Base-by-base conservation (phyloP, 2,113 vertebrate species). In the Thryonomys swinderianus region DNA sequence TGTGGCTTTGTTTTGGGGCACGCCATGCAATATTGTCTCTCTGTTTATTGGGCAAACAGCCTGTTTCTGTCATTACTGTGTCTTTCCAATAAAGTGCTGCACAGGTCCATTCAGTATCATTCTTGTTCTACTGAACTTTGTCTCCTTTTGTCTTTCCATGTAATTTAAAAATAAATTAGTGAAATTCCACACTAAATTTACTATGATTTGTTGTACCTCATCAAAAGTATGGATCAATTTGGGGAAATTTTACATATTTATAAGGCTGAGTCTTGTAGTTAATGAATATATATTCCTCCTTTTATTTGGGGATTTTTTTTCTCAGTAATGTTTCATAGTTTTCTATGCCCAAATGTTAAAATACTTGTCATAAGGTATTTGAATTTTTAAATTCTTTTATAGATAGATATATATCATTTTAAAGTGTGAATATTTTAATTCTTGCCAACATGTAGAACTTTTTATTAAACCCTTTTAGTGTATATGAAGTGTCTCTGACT, bases 261-360 rank as follows among this genome's bases (percentile, higher is more conserved):
- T 73, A 57, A 92, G 53, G 87, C 27, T 53, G 55, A 93, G 25
- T 79, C 53, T 59, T 89, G 11, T 25, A 37, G 27, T 73, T 30
- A 32, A 61, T 67, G 27, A 80, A 23, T 27, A 78, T 79, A 59
- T 73, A 83, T 53, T 90, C 55, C 55, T 88, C 64, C 30, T 62
- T 78, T 78, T 92, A 37, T 61, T 82, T 86, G 13, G 69, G n/a
- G n/a, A n/a, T n/a, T n/a, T 89, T 93, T 25, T 74, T 95, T 86
- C 79, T 84, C 20, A 20, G 30, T 79, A 90, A 40, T 88, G 40
- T 66, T 79, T 88, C 32, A 73, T 73, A 73, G 18, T 90, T 94
- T 92, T 89, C 53, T 95, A 5, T 89, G 34, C 57, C 87, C 25
- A 18, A 53, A 71, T 61, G 66, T 94, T 80, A 48, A 45, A 87